These are phyloP conservation scores for Lypha dubia DNA, from an alignment of 2,888 invertebrate genomes.

Conservation along the genomic window DNA sequence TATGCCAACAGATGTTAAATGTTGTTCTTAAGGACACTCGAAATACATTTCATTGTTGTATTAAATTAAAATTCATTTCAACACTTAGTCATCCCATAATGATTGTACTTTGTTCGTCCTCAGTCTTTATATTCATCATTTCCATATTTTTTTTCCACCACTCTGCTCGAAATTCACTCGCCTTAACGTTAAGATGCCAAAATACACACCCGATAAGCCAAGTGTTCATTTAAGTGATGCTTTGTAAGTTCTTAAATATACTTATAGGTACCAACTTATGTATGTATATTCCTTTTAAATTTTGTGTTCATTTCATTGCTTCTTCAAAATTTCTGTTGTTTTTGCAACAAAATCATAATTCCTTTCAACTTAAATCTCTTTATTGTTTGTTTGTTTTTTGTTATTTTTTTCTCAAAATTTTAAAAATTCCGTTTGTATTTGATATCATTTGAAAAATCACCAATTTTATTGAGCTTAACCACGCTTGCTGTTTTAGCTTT, in stretches of 20 bases:
- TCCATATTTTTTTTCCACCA: background rate
- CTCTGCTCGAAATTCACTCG: constrained; percentile 23
- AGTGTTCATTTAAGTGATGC: constrained; percentile 73
- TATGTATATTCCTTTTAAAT: background rate
- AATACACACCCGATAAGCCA: constrained; percentile 72
- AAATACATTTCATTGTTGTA: no score
- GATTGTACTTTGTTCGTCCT: background rate
- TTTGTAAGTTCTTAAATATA: constrained; percentile 67
- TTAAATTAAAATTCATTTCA: no score
- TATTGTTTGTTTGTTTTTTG: background rate
- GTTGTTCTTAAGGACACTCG: no score
- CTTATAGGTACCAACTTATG: no score
- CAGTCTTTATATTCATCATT: constrained; percentile 8
- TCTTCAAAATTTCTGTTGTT: constrained; percentile 49
- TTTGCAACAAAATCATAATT: constrained; percentile 68
- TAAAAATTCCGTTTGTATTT: constrained; percentile 60
- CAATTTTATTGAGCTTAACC: constrained; percentile 71
- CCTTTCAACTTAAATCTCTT: constrained; percentile 48
- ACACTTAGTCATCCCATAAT: no score
- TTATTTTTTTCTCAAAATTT: constrained; percentile 6
- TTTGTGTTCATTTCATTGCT: constrained; percentile 32
- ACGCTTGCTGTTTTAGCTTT: constrained; percentile 66
- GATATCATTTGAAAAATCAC: constrained; percentile 74
- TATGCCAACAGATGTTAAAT: no score
- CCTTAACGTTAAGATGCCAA: constrained; percentile 61